phyloP scores from a whole-genome alignment of 2,797 vertebrate genomes.

The Sebastes goodei region DNA sequence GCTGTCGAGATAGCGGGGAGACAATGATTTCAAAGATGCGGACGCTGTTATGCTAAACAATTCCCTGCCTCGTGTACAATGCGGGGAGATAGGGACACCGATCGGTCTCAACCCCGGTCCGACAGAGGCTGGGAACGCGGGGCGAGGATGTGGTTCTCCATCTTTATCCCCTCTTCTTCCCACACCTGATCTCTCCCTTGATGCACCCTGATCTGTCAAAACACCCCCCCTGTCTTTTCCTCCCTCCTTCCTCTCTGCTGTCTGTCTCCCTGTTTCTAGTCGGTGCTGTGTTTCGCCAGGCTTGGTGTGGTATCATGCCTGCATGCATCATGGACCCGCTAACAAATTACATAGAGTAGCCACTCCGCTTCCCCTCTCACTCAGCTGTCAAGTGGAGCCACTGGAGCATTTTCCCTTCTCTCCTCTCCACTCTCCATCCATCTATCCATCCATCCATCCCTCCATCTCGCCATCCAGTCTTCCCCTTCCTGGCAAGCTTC shows the following conservation, averaged over 20 bases:
- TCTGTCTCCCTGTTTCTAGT: slow-evolving; percentile 26
- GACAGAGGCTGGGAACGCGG: not conserved
- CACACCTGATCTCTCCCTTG: slow-evolving; percentile 50
- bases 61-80: not conserved
- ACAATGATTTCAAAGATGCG: slow-evolving; percentile 39
- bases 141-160: slow-evolving; percentile 6
- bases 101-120: slow-evolving; percentile 1
- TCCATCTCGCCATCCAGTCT: slow-evolving; percentile 38
- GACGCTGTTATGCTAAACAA: slow-evolving; percentile 31
- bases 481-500: slow-evolving; percentile 22
- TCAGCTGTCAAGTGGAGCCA: slow-evolving; percentile 83
- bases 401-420: slow-evolving; percentile 71
- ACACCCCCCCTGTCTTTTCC: slow-evolving; percentile 13
- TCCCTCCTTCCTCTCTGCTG: slow-evolving; percentile 15
- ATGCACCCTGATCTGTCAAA: slow-evolving; percentile 62
- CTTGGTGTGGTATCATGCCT: slow-evolving; percentile 74
- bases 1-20: slow-evolving; percentile 48
- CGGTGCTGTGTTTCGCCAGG: slow-evolving; percentile 57
- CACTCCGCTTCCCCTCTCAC: slow-evolving; percentile 80
- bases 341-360: slow-evolving; percentile 84
- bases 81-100: not conserved
- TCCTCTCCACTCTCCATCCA: slow-evolving; percentile 45
- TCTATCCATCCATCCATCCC: slow-evolving; percentile 29
- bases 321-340: slow-evolving; percentile 80
- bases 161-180: slow-evolving; percentile 35